These are phyloP conservation scores for Agrenia bidenticulata DNA, from an alignment of 2,888 invertebrate genomes.

Conservation along the genomic window DNA sequence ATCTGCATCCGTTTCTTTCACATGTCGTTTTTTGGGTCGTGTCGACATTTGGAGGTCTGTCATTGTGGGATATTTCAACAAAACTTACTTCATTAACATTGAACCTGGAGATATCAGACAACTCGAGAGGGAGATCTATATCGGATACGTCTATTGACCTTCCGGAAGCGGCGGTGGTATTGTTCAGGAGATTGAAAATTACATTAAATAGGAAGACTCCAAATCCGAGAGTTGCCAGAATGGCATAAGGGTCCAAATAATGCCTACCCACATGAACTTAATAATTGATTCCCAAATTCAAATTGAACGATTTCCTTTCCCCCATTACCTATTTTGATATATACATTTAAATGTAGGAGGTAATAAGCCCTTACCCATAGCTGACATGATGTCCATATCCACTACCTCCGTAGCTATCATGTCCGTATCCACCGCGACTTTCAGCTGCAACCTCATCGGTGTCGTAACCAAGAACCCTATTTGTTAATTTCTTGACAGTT, in stretches of 20 bases:
- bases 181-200: constrained; percentile 54
- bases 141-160: constrained; percentile 52
- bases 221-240: constrained; percentile 53
- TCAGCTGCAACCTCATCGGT: constrained; percentile 48
- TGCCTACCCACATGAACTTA: constrained; percentile 39
- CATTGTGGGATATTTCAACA: background rate
- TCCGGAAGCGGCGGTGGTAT: constrained; percentile 39
- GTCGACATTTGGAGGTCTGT: background rate
- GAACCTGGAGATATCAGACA: constrained; percentile 50
- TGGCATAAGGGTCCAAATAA: constrained; percentile 54
- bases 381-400: constrained; percentile 46
- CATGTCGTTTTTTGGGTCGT: background rate
- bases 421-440: constrained; percentile 51
- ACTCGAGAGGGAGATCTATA: constrained; percentile 52
- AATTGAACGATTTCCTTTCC: too few species aligned
- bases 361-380: constrained; percentile 45
- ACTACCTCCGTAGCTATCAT: constrained; percentile 43
- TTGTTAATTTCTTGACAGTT: constrained; percentile 51
- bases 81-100: constrained; percentile 48
- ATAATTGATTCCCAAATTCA: background rate
- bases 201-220: constrained; percentile 54
- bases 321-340: too few species aligned
- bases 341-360: too few species aligned
- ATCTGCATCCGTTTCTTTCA: background rate
- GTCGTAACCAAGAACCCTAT: constrained; percentile 51